phyloP scores from a whole-genome alignment of 2,888 invertebrate species.

The Ashinkailepas kermadecensis region DNA sequence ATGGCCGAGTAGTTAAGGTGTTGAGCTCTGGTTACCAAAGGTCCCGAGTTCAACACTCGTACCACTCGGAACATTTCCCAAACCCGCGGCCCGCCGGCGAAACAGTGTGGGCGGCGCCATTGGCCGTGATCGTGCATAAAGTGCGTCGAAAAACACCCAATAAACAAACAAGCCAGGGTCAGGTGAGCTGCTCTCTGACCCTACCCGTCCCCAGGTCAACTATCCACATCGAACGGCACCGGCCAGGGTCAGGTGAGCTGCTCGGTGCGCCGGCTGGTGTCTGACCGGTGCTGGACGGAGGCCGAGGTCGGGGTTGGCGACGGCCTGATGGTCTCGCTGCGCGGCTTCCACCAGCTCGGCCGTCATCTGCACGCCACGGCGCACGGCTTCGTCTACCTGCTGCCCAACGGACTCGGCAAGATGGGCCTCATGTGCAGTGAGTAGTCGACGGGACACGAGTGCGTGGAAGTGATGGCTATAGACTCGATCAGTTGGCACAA shows the following conservation, averaged over 20 bases:
- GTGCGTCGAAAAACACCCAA: no score
- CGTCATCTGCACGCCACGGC: constrained; percentile 68
- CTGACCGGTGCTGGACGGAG: constrained; percentile 81
- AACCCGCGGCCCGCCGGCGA: no score
- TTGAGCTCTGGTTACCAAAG: no score
- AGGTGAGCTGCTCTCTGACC: constrained; percentile 53
- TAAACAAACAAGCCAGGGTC: no score
- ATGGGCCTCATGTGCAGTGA: constrained; percentile 70
- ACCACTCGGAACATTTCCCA: no score
- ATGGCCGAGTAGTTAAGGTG: no score
- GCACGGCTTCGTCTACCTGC: constrained; percentile 65
- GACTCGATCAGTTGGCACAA: no score
- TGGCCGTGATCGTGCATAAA: no score
- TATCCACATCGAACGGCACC: constrained; percentile 80
- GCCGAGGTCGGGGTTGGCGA: constrained; percentile 76
- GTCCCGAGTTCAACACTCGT: no score
- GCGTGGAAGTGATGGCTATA: no score
- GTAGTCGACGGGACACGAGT: constrained; percentile 36
- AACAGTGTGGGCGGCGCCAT: no score
- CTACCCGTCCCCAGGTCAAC: constrained; percentile 52
- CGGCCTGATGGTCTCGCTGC: constrained; percentile 68
- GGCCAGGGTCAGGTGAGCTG: constrained; percentile 50
- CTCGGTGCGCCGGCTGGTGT: constrained; percentile 64
- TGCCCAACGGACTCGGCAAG: constrained; percentile 59
- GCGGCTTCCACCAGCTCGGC: constrained; percentile 67